Conservation (phyloP, 2,113 vertebrate genomes). For the Nibea albiflora region DNA sequence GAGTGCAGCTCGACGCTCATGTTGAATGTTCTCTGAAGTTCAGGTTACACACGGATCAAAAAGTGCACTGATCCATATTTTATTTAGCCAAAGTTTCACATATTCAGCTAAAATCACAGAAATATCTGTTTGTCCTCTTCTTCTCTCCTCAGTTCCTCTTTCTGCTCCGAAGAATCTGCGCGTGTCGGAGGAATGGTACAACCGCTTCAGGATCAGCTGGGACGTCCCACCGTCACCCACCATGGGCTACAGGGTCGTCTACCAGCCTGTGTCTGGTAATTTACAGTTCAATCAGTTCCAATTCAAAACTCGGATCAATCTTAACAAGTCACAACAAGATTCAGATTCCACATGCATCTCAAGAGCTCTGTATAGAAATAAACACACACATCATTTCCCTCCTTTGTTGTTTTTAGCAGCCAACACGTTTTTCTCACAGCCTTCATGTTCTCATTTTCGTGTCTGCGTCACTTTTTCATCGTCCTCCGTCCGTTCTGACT, state of each 20-base stretch:
- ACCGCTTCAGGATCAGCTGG: constrained; percentile 95
- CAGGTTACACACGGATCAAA: too few relatives aligned
- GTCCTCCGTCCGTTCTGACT: neutral
- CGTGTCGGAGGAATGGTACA: constrained; percentile 98
- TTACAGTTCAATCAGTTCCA: neutral
- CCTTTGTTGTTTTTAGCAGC: too few relatives aligned
- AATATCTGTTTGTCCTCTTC: neutral
- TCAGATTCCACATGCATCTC: too few relatives aligned
- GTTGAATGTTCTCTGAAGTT: neutral
- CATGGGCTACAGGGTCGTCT: constrained; percentile 95
- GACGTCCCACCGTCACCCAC: constrained; percentile 88
- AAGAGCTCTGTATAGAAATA: too few relatives aligned
- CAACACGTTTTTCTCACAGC: neutral
- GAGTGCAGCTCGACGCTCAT: neutral
- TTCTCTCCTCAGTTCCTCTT: constrained; percentile 86
- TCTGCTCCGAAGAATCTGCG: constrained; percentile 90
- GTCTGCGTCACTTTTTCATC: neutral
- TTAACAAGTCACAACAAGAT: too few relatives aligned
- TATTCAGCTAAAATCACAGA: neutral
- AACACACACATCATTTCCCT: too few relatives aligned
- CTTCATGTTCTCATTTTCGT: neutral
- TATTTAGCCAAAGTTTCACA: neutral
- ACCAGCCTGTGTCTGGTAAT: constrained; percentile 91
- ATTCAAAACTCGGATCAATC: too few relatives aligned
- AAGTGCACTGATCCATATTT: neutral